Base-by-base conservation (phyloP, 2,888 invertebrate species). In the Poecilobothrus nobilitatus region DNA sequence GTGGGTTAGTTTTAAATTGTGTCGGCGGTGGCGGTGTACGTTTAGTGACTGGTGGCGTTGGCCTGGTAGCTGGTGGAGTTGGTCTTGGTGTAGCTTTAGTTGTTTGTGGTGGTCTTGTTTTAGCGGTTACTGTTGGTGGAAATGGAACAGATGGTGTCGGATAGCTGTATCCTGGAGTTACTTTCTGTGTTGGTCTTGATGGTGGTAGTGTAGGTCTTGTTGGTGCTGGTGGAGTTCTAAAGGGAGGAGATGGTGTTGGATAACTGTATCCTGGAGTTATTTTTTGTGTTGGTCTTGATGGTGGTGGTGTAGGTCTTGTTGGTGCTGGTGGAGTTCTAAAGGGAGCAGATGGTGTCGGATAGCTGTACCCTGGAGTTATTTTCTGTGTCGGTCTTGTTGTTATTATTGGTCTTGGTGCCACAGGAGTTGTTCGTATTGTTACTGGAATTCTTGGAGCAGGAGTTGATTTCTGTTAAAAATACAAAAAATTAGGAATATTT, bases 1-100 rank as follows among this genome's bases (percentile, higher is more conserved):
- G 72, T 67, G 69, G 71, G 15, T 68, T 71, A 18, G 73, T 70
- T 9, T 71, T 72, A 53, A 75, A 73, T 20, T 76, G 72, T 21
- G 70, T 67, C 6, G 61, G 64, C 53, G 22, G 70, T 69, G 63
- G 34, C 3, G 75, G 75, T 9, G 67, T 44, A 4, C 69, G 64
- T 9, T 18, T 15, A n/a, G 34, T 66, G 61, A 65, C 70, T 44
- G 70, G 61, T 41, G 69, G 68, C 7, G 15, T 33, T 21, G n/a
- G 15, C 18, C 62, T 65, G 21, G 65, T 5, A n/a, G 68, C 63
- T 22, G 69, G 70, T 9, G 72, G 71, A n/a, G 70, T 69, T 9
- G 71, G 67, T 5, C 68, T 33, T 12, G 73, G 70, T 68, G 37
- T 9, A 63, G 70, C 4, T 67, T 64, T 63, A n/a, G 66, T 20